These are phyloP conservation scores for Tholera decimalis DNA, from an alignment of 2,888 invertebrate species.

Conservation along the genomic window DNA sequence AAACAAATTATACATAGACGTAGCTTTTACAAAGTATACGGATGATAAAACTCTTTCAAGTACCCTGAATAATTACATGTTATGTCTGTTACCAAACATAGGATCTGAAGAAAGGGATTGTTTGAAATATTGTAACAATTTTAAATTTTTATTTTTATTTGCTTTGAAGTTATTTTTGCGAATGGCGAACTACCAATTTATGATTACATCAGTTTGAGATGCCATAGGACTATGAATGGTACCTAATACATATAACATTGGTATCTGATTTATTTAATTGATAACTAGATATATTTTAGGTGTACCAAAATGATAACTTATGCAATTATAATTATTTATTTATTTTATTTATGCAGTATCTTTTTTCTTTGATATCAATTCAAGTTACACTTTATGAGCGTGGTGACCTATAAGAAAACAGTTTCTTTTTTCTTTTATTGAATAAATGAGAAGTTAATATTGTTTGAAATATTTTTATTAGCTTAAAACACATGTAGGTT, in stretches of 20 bases:
- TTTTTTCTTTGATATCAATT: too few species aligned
- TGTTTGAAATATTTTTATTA: too few species aligned
- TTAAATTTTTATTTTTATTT: background rate
- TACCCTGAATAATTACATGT: constrained; percentile 12
- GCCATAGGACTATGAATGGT: background rate
- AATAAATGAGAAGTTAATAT: too few species aligned
- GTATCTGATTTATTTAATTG: background rate
- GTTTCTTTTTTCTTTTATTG: too few species aligned
- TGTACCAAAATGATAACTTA: too few species aligned
- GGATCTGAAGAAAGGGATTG: background rate
- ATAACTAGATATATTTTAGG: background rate
- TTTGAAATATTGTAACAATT: background rate
- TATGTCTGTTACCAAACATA: constrained; percentile 10
- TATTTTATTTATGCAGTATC: too few species aligned
- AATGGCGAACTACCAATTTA: background rate
- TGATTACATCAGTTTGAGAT: background rate
- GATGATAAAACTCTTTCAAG: constrained; percentile 24
- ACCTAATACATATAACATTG: background rate
- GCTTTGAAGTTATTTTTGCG: background rate
- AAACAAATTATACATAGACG: constrained; percentile 8
- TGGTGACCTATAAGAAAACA: too few species aligned
- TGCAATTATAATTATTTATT: too few species aligned
- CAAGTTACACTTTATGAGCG: too few species aligned
- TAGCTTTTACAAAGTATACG: constrained; percentile 12
- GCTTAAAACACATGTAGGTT: too few species aligned